Evolutionary conservation across 2,113 vertebrate genomes (phyloP), one percentile per base, ranked within the genome.

Genomic region (Pao palembangensis): DNA sequence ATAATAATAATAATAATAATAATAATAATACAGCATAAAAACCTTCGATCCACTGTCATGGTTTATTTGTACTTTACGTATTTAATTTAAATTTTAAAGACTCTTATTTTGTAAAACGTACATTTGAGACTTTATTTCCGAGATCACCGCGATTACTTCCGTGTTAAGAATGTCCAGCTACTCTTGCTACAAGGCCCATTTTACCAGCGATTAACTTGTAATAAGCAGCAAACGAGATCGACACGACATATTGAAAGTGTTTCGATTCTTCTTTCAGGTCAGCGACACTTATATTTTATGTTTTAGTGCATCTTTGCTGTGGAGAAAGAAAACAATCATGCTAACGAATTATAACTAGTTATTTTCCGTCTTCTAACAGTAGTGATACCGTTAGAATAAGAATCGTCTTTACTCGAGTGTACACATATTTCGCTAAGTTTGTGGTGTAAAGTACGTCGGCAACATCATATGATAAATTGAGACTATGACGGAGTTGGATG

Each of bases 71-170:
- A 28, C 6, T 28, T 28, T 7, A 28, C 25, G 6, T 28, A 6
- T 28, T 28, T 28, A 28, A 28, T 7, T 28, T 1, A 28, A 28
- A 7, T 7, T 28, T 28, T 28, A 28, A 1, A 28, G 34, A 38
- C 34, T 38, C 10, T 44, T 44, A 17, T 44, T 44, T 44, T 44
- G 16, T 44, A 44, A 16, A 44, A 44, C 5, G 5, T 16, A 44
- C 43, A 44, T 16, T 15, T 5, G 13, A 6, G 15, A 16, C 17
- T 44, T 44, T 15, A 17, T 12, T 75, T 82, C 85, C 80, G 76
- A 75, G 51, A 64, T 2, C 41, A 8, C 0, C 1, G 2, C 43
- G 6, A 6, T 14, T 28, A 71, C 60, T 78, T 78, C 66, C 58
- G 61, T 80, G 78, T 69, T 44, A 54, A 56, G 18, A 8, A 18